Evolutionary conservation across 2,888 invertebrate species (phyloP), one percentile per base, ranked within the genome.

Genomic region (Sceliomorpha sp.): DNA sequence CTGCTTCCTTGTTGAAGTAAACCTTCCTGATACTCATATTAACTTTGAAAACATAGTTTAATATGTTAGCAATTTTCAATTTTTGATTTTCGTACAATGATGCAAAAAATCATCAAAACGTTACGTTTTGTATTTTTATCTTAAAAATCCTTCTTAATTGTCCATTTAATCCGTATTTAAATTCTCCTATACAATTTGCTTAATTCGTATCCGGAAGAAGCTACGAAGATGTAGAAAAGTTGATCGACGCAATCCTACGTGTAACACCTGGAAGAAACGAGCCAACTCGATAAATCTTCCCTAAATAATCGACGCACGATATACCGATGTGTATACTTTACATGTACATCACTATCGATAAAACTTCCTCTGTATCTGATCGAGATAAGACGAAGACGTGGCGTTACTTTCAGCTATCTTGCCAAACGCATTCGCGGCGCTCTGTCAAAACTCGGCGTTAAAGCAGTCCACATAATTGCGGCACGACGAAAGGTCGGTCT

Each of bases 381-480:
- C 24, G 36, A 64, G 70, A 70, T 70, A 70, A 70, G 50, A 29
- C 40, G 14, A 34, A 37, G 48, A 62, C 40, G 50, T 50, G 48
- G 47, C 70, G 56, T 60, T 55, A 44, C 55, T 67, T 60, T 70
- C 64, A 64, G 70, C 59, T 59, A 60, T 60, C 59, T 51, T 64
- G 70, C 70, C 70, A 70, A 70, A 70, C 48, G 47, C 51, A 56
- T 51, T 32, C 39, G 36, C 31, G 31, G 45, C 24, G 37, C 32
- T 45, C 58, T 63, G 59, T 69, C 63, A 69, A 69, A 63, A 20
- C 20, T 2, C 20, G 20, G 36, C 36, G 36, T 17, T 14, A 6
- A 1, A 36, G 14, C 14, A 36, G 36, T 36, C 17, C 3, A 4
- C 5, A 12, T 34, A 6, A 14, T n/a, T 36, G 8, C 13, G 4